Base-by-base conservation (phyloP, 1,140 invertebrate species). In the Heliconius eleuchia region DNA sequence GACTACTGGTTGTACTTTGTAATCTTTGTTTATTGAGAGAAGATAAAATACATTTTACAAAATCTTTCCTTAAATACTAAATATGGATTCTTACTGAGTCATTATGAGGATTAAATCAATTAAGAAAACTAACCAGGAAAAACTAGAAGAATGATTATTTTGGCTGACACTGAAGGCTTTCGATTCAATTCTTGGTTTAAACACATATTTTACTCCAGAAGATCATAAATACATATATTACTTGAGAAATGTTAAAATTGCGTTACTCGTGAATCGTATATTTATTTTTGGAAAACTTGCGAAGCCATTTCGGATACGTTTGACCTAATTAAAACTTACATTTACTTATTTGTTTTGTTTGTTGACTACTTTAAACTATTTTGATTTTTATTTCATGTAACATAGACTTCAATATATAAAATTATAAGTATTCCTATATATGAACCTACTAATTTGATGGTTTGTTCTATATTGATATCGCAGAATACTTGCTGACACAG, bases 321-420 rank as follows among this genome's bases (percentile, higher is more conserved):
- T 75, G 74, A 75, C 74, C 74, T 75, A 75, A 75, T 75, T 75
- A 75, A 75, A 34, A 66, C 7, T 66, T 34, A 75, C 34, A 55
- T 66, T 66, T 66, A 66, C 60, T 66, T 66, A 66, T 66, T 66
- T 66, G 55, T 60, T 23, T 23, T 23, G 55, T 60, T 60, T 27
- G 60, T 66, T 16, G 60, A 66, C 13, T 66, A 66, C 6, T 66
- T 66, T 66, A 30, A 66, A 30, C 60, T 66, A 30, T 30, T 66
- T 66, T 16, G 27, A 66, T 30, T 66, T 66, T 66, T 66, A 66
- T 27, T 30, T 27, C 27, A 16, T 30, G n/a, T 13, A 30, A 27
- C 9, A 66, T 66, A 27, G 23, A 66, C 11, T 4, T 27, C 23
- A 66, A 66, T 66, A 11, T 66, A 30, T n/a, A 13, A 66, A 57